Evolutionary conservation across 2,888 invertebrate genomes (phyloP).

Genomic region (Drosophila anomalipes): DNA sequence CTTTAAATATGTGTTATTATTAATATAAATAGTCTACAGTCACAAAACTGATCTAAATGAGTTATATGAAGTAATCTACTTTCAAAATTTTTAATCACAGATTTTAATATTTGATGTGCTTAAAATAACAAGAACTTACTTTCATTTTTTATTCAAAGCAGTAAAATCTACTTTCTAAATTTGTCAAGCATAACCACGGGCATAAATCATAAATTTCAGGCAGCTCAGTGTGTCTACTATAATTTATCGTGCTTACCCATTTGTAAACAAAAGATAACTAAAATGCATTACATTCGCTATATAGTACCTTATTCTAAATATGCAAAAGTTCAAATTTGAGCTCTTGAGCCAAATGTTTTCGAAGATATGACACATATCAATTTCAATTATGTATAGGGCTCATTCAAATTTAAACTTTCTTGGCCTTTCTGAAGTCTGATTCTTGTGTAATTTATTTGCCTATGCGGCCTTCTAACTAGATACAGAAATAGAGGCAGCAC

Average conservation of each 20-base stretch:
- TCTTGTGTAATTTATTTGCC: slow-evolving; percentile 33
- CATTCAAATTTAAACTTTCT: neutral
- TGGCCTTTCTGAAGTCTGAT: neutral
- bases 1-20: neutral
- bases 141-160: slow-evolving; percentile 1
- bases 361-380: neutral
- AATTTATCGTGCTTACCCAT: neutral
- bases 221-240: neutral
- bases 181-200: slow-evolving; percentile 22
- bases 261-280: neutral
- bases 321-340: neutral
- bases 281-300: neutral
- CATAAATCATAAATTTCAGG: neutral
- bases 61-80: neutral
- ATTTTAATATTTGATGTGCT: neutral
- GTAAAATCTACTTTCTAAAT: slow-evolving; percentile 15
- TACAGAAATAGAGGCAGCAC: neutral
- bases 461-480: slow-evolving; percentile 9
- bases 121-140: neutral
- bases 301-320: neutral
- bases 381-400: neutral
- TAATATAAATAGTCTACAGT: neutral
- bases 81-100: neutral
- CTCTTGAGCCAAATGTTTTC: neutral
- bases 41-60: neutral